phyloP scores from a whole-genome alignment of 2,888 invertebrate species.

The Perizoma flavofasciatum region DNA sequence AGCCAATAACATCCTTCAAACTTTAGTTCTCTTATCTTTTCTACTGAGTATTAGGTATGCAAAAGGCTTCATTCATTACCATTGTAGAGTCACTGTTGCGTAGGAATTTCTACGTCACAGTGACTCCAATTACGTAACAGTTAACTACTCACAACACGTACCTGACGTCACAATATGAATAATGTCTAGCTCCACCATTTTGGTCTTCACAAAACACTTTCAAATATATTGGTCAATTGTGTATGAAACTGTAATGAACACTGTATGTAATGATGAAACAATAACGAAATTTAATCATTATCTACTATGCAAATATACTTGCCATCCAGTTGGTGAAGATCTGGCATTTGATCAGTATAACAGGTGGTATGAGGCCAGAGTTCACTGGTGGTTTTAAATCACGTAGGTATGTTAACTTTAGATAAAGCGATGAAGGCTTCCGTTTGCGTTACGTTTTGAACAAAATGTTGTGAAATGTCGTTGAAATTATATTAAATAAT shows the following conservation, averaged over 20 bases:
- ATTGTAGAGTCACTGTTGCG: too few relatives aligned
- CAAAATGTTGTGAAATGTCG: too few relatives aligned
- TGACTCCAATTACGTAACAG: too few relatives aligned
- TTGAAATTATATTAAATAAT: too few relatives aligned
- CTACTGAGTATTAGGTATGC: too few relatives aligned
- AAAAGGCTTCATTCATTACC: too few relatives aligned
- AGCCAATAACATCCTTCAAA: too few relatives aligned
- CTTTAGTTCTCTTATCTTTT: too few relatives aligned
- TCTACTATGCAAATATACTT: constrained; percentile 16
- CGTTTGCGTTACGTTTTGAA: too few relatives aligned
- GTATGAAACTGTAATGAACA: background rate
- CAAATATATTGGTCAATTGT: background rate
- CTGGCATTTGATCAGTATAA: constrained; percentile 7
- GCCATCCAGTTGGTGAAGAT: constrained; percentile 11
- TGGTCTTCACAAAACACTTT: background rate
- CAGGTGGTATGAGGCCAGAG: constrained; percentile 4
- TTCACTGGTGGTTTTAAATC: constrained; percentile 4
- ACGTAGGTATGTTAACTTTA: background rate
- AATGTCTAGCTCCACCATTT: constrained; percentile 9
- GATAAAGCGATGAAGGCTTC: background rate
- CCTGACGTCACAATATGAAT: constrained; percentile 7
- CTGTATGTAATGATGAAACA: constrained; percentile 2
- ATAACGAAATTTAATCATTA: constrained; percentile 3
- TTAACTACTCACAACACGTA: background rate
- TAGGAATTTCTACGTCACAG: too few relatives aligned